Conservation (phyloP, 2,113 vertebrate genomes). For the Pontoporia blainvillei region DNA sequence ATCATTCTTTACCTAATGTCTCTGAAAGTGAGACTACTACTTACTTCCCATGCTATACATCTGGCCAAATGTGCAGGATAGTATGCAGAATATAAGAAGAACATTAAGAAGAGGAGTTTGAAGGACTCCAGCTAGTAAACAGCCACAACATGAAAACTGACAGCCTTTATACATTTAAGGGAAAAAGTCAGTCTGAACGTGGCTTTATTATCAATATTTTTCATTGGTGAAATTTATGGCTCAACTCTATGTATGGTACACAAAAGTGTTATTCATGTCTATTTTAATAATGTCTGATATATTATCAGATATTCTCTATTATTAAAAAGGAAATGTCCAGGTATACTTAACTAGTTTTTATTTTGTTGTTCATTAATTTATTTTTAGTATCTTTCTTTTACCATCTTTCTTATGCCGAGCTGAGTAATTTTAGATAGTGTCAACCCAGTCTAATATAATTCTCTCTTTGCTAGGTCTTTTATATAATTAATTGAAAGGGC, state of each 20-base stretch:
- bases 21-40: background rate
- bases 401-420: background rate
- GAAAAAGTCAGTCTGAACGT: background rate
- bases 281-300: conserved; percentile 28
- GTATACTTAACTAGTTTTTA: background rate
- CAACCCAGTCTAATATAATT: background rate
- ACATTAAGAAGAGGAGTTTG: background rate
- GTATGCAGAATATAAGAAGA: background rate
- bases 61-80: background rate
- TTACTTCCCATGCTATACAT: background rate
- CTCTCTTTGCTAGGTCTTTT: conserved; percentile 34
- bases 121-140: background rate
- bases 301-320: background rate
- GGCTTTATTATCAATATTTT: background rate
- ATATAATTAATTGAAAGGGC: conserved; percentile 17
- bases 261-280: background rate
- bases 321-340: background rate
- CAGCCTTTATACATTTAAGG: conserved; percentile 4
- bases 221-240: conserved; percentile 18
- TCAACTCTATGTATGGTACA: background rate
- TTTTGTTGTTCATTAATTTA: conserved; percentile 11
- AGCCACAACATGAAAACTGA: background rate
- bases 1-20: background rate
- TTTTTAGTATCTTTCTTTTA: conserved; percentile 3
- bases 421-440: conserved; percentile 18